Evolutionary conservation across 2,888 invertebrate genomes (phyloP), one percentile per base, ranked within the genome.

Genomic region (Drosophila engyochracea): DNA sequence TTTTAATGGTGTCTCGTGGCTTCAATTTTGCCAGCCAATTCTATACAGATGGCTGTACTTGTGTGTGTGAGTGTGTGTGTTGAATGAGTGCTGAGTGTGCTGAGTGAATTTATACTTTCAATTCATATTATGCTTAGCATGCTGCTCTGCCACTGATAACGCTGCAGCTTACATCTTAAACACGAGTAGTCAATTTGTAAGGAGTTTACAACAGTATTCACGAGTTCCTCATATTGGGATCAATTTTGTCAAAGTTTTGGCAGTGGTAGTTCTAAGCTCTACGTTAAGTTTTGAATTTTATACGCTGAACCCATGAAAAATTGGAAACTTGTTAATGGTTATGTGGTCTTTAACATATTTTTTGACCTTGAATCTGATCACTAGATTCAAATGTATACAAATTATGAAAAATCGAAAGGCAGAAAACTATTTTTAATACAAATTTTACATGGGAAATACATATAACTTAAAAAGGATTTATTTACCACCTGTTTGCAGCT

Each of bases 1-100:
- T 47, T 85, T 81, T 80, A 80, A 78, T 76, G 54, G 28, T 57
- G 25, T 67, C 55, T 53, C 52, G 41, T 65, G 69, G 67, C 71
- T 57, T 55, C 60, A 62, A 58, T 66, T 66, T 74, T 52, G 64
- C 37, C 69, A 69, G 61, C 62, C 49, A 58, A 60, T 53, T 61
- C 39, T 70, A 70, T 44, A 12, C 63, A 47, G 14, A 44, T 41
- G 25, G 10, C 14, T 39, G 37, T 51, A 25, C n/a, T n/a, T 35
- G 44, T 60, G 59, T 58, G 37, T 57, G 6, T 59, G 28, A 25
- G 39, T 44, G 51, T 28, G 51, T 35, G 51, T 41, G 39, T 33
- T 39, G 4, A 25, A 4, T 41, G 19, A 35, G 28, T 37, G 33
- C n/a, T n/a, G 28, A 19, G 28, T 52, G 22, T 9, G 31, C 35